Percentiles rank a stretch among this genome's conserved stretches.
These are phyloP conservation scores for Eupithecia subumbrata DNA, from an alignment of 2,888 invertebrate species.

Conservation along the genomic window DNA sequence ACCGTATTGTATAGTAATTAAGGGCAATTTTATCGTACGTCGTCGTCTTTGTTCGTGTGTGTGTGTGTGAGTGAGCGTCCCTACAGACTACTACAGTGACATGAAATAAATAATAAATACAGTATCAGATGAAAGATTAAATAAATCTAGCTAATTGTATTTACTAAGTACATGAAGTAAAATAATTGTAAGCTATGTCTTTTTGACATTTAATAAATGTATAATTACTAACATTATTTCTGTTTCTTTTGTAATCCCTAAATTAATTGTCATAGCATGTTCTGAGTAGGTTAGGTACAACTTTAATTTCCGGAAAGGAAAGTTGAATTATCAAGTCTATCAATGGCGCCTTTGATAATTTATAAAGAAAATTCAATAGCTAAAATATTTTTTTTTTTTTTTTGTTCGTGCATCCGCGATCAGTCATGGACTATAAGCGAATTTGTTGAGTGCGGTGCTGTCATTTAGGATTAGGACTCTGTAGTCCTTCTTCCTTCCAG, in stretches of 20 bases:
- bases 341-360: neutral
- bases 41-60: constrained; percentile 73
- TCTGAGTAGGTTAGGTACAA: neutral
- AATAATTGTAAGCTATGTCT: constrained; percentile 79
- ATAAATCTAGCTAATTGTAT: constrained; percentile 82
- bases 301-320: neutral
- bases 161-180: constrained; percentile 81
- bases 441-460: no score
- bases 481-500: no score
- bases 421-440: no score
- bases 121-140: constrained; percentile 44
- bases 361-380: neutral
- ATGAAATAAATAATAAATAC: constrained; percentile 45
- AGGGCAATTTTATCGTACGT: constrained; percentile 57
- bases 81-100: constrained; percentile 72
- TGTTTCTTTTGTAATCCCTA: constrained; percentile 25
- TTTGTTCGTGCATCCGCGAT: no score
- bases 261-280: neutral
- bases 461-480: no score
- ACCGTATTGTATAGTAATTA: constrained; percentile 49
- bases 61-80: constrained; percentile 57
- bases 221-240: constrained; percentile 71
- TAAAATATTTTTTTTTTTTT: no score
- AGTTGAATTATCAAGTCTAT: neutral
- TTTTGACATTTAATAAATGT: constrained; percentile 82